Evolutionary conservation across 2,888 invertebrate species (phyloP).

Genomic region (Brenthis daphne): DNA sequence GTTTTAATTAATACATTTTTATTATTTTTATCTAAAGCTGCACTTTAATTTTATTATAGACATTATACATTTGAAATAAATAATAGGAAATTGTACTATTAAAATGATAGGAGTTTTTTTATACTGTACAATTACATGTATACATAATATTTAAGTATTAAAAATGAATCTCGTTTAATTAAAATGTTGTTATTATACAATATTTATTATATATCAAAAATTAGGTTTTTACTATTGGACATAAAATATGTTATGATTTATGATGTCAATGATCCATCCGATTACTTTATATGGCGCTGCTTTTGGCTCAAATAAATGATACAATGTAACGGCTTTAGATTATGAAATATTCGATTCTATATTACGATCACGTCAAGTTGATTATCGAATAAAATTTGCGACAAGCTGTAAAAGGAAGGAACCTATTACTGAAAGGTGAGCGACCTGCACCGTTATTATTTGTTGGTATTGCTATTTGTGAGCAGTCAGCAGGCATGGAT

Average conservation of each 20-base stretch:
- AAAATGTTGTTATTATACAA: too few species aligned
- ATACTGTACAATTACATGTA: too few species aligned
- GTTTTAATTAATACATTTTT: too few species aligned
- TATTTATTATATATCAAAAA: too few species aligned
- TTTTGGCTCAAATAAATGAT: constrained; percentile 17
- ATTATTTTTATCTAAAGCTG: too few species aligned
- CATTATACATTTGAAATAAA: too few species aligned
- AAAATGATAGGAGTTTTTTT: too few species aligned
- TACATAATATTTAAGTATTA: too few species aligned
- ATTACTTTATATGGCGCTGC: constrained; percentile 21
- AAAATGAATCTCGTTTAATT: too few species aligned
- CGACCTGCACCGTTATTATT: constrained; percentile 73
- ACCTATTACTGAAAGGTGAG: constrained; percentile 76
- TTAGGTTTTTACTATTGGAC: neutral
- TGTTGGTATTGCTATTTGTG: constrained; percentile 34
- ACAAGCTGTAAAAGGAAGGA: constrained; percentile 73
- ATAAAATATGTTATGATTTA: constrained; percentile 41
- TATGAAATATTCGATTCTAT: constrained; percentile 46
- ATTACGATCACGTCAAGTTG: constrained; percentile 67
- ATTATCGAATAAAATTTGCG: constrained; percentile 63
- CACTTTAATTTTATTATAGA: too few species aligned
- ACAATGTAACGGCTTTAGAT: constrained; percentile 36
- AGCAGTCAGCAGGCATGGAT: constrained; percentile 14
- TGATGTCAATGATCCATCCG: constrained; percentile 49
- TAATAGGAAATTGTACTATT: too few species aligned